phyloP scores from a whole-genome alignment of 2,888 invertebrate genomes.

The Microchrysa polita region DNA sequence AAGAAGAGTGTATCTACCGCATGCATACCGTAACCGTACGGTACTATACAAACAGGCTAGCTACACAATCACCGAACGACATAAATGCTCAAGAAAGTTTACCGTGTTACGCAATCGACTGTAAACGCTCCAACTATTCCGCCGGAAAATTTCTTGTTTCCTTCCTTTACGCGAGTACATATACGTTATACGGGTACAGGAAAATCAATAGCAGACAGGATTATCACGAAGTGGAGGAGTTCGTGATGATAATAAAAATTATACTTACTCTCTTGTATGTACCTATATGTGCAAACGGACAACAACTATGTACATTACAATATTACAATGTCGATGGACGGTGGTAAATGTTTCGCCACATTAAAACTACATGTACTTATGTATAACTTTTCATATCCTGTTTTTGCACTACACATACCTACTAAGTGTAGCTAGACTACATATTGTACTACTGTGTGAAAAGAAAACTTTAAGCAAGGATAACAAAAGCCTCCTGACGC shows the following conservation, averaged over 20 bases:
- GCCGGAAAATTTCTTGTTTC: not conserved
- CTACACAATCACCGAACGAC: not conserved
- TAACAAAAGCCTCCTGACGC: too few relatives aligned
- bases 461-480: too few relatives aligned
- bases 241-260: constrained; percentile 28
- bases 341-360: too few relatives aligned
- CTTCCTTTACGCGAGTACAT: not conserved
- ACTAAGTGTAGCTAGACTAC: too few relatives aligned
- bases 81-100: not conserved
- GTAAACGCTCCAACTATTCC: not conserved
- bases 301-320: too few relatives aligned
- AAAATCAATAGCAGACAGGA: constrained; percentile 26
- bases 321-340: too few relatives aligned
- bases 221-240: constrained; percentile 23
- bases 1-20: too few relatives aligned
- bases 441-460: too few relatives aligned
- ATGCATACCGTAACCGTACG: too few relatives aligned
- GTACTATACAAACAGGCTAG: too few relatives aligned
- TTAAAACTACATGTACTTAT: not conserved
- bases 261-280: not conserved
- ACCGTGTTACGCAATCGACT: constrained; percentile 2
- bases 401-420: too few relatives aligned
- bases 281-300: not conserved
- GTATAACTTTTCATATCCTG: not conserved
- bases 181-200: too few relatives aligned